Base-by-base conservation (phyloP, 2,888 invertebrate species). In the Drosophila leonis region DNA sequence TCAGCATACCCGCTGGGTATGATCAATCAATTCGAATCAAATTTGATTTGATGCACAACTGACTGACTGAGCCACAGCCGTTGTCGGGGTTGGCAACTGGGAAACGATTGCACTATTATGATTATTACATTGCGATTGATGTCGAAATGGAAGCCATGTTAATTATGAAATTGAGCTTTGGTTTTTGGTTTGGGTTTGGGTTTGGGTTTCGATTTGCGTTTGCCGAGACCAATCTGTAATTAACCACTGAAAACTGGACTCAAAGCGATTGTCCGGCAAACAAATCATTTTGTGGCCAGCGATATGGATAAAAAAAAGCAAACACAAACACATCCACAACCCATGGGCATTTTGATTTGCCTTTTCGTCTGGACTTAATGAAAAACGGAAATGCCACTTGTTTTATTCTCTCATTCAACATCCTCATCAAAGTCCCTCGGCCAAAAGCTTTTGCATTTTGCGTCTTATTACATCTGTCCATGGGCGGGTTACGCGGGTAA, bases 11-110 rank as follows among this genome's bases (percentile, higher is more conserved):
- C 93, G 90, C 90, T 88, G 92, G 92, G 92, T 90, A 88, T 91
- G 93, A 92, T 92, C 92, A 92, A 93, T 92, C 92, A 92, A 91
- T 84, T 91, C 90, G 87, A 90, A 83, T 80, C 81, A 80, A 76
- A 88, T 83, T 88, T 78, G 75, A 84, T 83, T 83, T 75, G 63
- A 70, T 84, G 55, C 77, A 70, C 79, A 70, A 52, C 55, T 67
- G 71, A 88, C 31, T 49, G 48, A 6, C 57, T 71, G 83, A 73
- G 52, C 75, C 65, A 65, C 48, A 33, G 24, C 49, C 24, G 10
- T 13, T 20, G 15, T n/a, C 52, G 55, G 80, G 75, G 71, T 71
- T 75, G 55, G 65, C 66, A 46, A 31, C 39, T 29, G 29, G 37
- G 20, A 59, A 41, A 20, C 46, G 46, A 20, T 51, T 39, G 48